Percentiles rank a stretch among this genome's conserved stretches.
Conservation (phyloP, 2,113 vertebrate genomes). For the Vidua macroura region DNA sequence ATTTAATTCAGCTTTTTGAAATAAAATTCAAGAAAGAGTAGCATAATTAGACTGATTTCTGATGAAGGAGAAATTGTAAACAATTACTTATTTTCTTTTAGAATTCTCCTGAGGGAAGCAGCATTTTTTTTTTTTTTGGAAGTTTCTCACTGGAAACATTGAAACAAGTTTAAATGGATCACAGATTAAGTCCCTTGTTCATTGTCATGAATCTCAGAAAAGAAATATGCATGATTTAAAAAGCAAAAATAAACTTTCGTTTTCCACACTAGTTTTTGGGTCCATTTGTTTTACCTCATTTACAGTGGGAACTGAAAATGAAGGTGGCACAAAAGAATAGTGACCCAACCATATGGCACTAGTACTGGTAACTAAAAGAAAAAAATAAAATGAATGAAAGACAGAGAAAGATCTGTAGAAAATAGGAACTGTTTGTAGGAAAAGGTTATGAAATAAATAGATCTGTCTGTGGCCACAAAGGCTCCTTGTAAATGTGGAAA, state of each 20-base stretch:
- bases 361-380: neutral
- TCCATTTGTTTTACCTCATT: neutral
- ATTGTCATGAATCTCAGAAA: neutral
- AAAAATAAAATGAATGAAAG: neutral
- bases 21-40: neutral
- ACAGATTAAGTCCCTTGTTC: neutral
- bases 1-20: neutral
- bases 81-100: neutral
- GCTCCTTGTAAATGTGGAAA: neutral
- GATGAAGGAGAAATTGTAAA: neutral
- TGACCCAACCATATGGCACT: neutral
- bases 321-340: neutral
- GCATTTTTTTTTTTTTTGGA: neutral
- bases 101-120: neutral
- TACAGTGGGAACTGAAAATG: neutral
- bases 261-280: neutral
- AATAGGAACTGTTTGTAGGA: neutral
- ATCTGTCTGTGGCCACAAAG: neutral
- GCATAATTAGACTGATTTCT: neutral
- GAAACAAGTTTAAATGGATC: neutral
- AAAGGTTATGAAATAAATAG: neutral
- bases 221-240: neutral
- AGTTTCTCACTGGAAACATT: neutral
- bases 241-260: neutral
- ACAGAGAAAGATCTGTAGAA: neutral